Conservation (phyloP, 2,113 vertebrate species). For the Struthidea cinerea region DNA sequence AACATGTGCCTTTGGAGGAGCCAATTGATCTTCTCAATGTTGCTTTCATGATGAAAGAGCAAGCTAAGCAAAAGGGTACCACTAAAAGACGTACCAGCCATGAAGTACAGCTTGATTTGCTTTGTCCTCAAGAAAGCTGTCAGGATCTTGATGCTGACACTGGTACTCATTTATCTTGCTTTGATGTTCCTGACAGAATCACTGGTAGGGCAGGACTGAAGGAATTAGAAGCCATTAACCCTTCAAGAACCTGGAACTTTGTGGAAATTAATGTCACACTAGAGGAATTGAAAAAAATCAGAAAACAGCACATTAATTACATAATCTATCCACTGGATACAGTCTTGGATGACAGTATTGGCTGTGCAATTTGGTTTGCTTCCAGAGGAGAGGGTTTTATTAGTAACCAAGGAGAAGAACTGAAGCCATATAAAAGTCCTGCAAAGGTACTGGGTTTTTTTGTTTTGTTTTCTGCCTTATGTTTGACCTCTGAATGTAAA, state of each 20-base stretch:
- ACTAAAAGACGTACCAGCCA: conserved; percentile 20
- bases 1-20: conserved; percentile 77
- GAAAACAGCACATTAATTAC: conserved; percentile 74
- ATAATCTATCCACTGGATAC: conserved; percentile 86
- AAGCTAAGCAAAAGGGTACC: conserved; percentile 3
- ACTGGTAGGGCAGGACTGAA: conserved; percentile 83
- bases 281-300: conserved; percentile 82
- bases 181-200: conserved; percentile 86
- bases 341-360: conserved; percentile 94
- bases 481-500: background rate
- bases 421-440: conserved; percentile 73
- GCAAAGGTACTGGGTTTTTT: conserved; percentile 79
- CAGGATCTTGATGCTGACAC: background rate
- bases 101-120: background rate
- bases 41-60: conserved; percentile 78
- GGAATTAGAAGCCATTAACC: conserved; percentile 79
- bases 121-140: background rate
- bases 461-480: background rate
- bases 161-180: background rate
- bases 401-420: conserved; percentile 40
- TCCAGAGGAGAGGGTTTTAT: conserved; percentile 81
- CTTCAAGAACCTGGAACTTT: conserved; percentile 89
- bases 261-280: conserved; percentile 86
- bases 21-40: conserved; percentile 95
- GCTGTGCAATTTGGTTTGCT: conserved; percentile 96